These are phyloP conservation scores for Vollenhovia emeryi DNA, from an alignment of 1,140 invertebrate genomes.

Conservation along the genomic window DNA sequence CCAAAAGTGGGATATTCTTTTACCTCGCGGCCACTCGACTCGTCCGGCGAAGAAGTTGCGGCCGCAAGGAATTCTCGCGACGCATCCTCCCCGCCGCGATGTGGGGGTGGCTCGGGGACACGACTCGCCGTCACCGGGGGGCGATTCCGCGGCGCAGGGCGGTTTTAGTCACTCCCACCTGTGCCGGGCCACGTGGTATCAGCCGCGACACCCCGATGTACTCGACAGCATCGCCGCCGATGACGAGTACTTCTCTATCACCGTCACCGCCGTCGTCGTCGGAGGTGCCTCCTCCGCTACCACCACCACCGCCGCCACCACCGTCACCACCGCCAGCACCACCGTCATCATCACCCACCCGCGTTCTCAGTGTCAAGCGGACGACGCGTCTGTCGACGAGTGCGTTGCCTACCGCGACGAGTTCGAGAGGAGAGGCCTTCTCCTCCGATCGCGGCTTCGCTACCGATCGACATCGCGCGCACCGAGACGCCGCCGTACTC, in stretches of 20 bases:
- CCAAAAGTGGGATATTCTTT: not conserved
- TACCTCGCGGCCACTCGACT: not conserved
- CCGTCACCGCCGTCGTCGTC: conserved; percentile 63
- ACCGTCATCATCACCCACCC: conserved; percentile 54
- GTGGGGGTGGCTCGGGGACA: conserved; percentile 63
- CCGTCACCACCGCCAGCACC: conserved; percentile 2
- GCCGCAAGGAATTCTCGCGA: not conserved
- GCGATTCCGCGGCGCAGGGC: conserved; percentile 75
- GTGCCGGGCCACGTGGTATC: conserved; percentile 81
- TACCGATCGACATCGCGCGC: not conserved
- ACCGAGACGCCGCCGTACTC: not conserved
- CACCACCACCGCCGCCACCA: conserved; percentile 33
- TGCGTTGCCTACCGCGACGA: conserved; percentile 17
- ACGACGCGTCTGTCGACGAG: conserved; percentile 63
- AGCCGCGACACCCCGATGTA: conserved; percentile 67
- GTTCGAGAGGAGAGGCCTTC: not conserved
- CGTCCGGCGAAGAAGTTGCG: not conserved
- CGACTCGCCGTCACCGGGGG: conserved; percentile 45
- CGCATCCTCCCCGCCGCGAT: not conserved
- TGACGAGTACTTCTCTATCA: conserved; percentile 67
- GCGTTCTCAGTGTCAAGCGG: conserved; percentile 54
- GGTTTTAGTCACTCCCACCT: conserved; percentile 84
- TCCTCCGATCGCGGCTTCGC: not conserved
- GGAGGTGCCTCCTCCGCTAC: conserved; percentile 45
- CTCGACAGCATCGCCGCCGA: conserved; percentile 71